Conservation (phyloP, 2,797 vertebrate species). For the Varecia variegata region DNA sequence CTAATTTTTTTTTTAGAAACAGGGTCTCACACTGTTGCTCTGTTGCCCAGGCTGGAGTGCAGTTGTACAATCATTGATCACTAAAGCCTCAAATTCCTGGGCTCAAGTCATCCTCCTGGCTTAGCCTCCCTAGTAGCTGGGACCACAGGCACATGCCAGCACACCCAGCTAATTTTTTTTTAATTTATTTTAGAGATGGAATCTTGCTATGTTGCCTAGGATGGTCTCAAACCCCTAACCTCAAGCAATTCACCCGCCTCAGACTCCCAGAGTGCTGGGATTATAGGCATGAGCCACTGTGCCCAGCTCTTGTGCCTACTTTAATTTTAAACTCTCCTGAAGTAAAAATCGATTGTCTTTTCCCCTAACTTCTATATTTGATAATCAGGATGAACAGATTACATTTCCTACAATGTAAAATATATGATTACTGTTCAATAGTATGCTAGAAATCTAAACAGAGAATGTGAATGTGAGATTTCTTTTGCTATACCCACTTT, state of each 20-base stretch:
- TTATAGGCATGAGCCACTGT: not conserved
- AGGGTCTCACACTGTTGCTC: not conserved
- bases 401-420: not conserved
- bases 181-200: not conserved
- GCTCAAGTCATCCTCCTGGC: not conserved
- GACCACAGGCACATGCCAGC: not conserved
- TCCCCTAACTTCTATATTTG: not conserved
- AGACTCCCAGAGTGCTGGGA: not conserved
- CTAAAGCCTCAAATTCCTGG: not conserved
- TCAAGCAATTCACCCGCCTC: not conserved
- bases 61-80: not conserved
- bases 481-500: not conserved
- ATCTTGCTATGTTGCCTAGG: not conserved
- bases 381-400: not conserved
- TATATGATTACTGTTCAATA: not conserved
- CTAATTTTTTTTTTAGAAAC: not conserved
- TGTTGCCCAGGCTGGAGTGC: not conserved
- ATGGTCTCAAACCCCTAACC: not conserved
- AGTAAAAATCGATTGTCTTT: not conserved
- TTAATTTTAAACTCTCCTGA: slow-evolving; percentile 10
- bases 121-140: not conserved
- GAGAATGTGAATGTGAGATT: not conserved
- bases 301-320: not conserved
- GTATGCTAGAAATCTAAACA: not conserved
- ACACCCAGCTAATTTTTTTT: not conserved